Evolutionary conservation across 35 echinoderm and acorn worm genomes (phyloP).

Genomic region (Ophioderma brevispina): DNA sequence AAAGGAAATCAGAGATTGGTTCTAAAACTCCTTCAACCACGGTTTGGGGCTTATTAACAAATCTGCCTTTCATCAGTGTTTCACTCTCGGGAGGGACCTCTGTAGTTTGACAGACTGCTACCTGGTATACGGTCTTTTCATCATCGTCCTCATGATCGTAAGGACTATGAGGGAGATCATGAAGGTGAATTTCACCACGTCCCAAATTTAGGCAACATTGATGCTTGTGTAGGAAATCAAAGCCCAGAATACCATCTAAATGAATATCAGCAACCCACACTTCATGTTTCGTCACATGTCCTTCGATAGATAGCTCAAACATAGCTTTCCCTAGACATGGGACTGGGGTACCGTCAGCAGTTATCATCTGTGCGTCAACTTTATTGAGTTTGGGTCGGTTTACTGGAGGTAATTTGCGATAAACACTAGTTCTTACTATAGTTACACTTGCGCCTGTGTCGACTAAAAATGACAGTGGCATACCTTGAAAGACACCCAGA

Average conservation of each 20-base stretch:
- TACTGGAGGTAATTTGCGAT: background rate
- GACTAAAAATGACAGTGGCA: background rate
- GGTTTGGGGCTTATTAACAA: background rate
- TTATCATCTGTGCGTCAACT: background rate
- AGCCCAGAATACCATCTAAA: background rate
- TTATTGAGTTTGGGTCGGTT: background rate
- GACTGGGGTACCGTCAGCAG: background rate
- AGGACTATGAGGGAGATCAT: background rate
- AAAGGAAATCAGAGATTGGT: background rate
- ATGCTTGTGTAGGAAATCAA: background rate
- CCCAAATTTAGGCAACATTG: background rate
- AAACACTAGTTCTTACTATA: background rate
- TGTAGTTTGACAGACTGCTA: background rate
- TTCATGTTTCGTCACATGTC: background rate
- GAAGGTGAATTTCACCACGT: background rate
- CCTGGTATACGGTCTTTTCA: background rate
- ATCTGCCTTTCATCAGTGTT: background rate
- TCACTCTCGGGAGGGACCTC: background rate
- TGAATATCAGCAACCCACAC: background rate
- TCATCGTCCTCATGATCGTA: background rate
- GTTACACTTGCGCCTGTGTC: background rate
- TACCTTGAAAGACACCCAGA: too few relatives aligned
- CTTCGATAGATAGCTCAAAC: background rate
- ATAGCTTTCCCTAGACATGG: background rate
- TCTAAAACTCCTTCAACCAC: background rate